phyloP scores from a whole-genome alignment of 2,113 vertebrate genomes.

The Perccottus glenii region DNA sequence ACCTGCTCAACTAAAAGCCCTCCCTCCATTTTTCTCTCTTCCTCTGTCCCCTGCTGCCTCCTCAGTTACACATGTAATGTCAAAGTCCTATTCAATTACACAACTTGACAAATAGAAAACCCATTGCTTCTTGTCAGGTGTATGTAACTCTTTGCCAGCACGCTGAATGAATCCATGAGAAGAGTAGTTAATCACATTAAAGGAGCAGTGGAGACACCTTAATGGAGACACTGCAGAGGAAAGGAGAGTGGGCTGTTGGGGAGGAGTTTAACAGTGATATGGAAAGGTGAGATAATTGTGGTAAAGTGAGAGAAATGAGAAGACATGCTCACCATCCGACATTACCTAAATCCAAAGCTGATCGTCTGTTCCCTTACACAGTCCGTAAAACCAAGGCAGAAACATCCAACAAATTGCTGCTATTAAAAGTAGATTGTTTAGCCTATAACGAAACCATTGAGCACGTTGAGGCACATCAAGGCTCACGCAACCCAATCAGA shows the following conservation, averaged over 20 bases:
- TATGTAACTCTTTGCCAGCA: slow-evolving; percentile 49
- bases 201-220: slow-evolving; percentile 27
- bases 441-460: slow-evolving; percentile 46
- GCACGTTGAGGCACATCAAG: slow-evolving; percentile 54
- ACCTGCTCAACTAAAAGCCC: slow-evolving; percentile 15
- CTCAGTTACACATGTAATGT: slow-evolving; percentile 53
- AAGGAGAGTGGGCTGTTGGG: neutral
- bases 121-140: slow-evolving; percentile 45
- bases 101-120: slow-evolving; percentile 44
- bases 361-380: slow-evolving; percentile 17
- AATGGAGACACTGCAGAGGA: slow-evolving; percentile 21
- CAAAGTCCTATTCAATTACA: slow-evolving; percentile 41
- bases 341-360: slow-evolving; percentile 11
- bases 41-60: slow-evolving; percentile 45
- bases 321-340: slow-evolving; percentile 21
- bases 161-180: slow-evolving; percentile 45
- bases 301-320: neutral
- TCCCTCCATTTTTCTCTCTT: slow-evolving; percentile 48
- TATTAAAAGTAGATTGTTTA: slow-evolving; percentile 66
- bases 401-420: slow-evolving; percentile 58
- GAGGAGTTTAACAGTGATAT: neutral
- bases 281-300: neutral
- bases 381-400: slow-evolving; percentile 33
- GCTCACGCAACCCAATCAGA: slow-evolving; percentile 68
- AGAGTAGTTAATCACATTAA: slow-evolving; percentile 51